These are phyloP conservation scores for Oreochromis spilurus DNA, from an alignment of 2,113 vertebrate species.

Conservation along the genomic window DNA sequence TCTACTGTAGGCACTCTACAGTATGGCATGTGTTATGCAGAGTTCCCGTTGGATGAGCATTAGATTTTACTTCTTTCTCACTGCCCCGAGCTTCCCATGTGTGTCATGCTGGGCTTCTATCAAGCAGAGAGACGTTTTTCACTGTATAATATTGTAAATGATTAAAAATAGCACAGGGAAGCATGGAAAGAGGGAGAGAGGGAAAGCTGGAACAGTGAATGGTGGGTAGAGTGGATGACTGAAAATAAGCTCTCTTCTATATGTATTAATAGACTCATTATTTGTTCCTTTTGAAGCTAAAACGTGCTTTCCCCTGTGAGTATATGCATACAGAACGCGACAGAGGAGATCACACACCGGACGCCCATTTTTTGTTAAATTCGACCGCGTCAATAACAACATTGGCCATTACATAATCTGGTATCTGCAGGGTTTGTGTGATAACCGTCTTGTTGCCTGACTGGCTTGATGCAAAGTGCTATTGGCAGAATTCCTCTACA, in stretches of 20 bases:
- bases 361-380: constrained; percentile 5
- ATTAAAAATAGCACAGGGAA: constrained; percentile 49
- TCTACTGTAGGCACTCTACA: constrained; percentile 29
- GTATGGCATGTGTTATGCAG: constrained; percentile 46
- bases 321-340: not conserved
- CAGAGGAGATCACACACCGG: not conserved
- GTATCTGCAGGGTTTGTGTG: constrained; percentile 7
- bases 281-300: not conserved
- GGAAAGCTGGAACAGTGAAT: not conserved
- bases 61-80: constrained; percentile 61
- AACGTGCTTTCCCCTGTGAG: not conserved
- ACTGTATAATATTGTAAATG: constrained; percentile 63
- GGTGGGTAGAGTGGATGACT: not conserved
- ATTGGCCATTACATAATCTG: constrained; percentile 15
- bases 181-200: not conserved
- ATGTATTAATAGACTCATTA: not conserved
- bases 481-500: constrained; percentile 64
- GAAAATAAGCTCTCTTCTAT: constrained; percentile 2
- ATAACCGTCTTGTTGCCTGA: constrained; percentile 18
- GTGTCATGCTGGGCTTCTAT: constrained; percentile 47
- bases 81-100: constrained; percentile 52
- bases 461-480: constrained; percentile 37
- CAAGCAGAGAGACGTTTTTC: constrained; percentile 49
- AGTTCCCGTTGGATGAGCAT: constrained; percentile 64
- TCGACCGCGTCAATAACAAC: not conserved